Evolutionary conservation across 2,888 invertebrate species (phyloP).

Genomic region (Blastobasis lacticolella): DNA sequence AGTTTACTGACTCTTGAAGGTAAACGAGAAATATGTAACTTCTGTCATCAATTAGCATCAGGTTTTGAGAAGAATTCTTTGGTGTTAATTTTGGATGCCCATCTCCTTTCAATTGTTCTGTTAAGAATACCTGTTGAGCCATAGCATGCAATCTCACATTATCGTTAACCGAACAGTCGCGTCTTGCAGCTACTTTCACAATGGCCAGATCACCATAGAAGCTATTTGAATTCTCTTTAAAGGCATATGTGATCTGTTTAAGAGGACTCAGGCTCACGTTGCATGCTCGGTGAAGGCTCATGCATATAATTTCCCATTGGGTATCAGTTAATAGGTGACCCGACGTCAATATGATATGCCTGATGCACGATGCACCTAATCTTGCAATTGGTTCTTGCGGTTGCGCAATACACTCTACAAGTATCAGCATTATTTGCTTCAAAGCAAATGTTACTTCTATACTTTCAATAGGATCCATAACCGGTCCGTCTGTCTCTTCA

Average conservation of each 20-base stretch:
- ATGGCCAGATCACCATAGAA: conserved; percentile 95
- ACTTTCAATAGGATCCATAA: conserved; percentile 72
- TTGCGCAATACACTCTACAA: conserved; percentile 93
- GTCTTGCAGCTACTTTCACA: conserved; percentile 93
- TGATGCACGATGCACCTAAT: conserved; percentile 92
- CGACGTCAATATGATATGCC: conserved; percentile 88
- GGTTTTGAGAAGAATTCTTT: conserved; percentile 56
- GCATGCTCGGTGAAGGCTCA: conserved; percentile 87
- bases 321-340: conserved; percentile 85
- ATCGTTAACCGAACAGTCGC: conserved; percentile 89
- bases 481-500: conserved; percentile 46
- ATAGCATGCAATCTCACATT: conserved; percentile 89
- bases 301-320: conserved; percentile 91
- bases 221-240: conserved; percentile 92
- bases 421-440: conserved; percentile 87
- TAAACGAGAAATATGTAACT: conserved; percentile 92
- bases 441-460: conserved; percentile 82
- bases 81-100: conserved; percentile 43
- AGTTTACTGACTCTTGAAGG: conserved; percentile 81
- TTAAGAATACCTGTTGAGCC: conserved; percentile 90
- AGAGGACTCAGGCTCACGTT: conserved; percentile 90
- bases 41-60: conserved; percentile 82
- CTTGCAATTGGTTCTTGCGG: conserved; percentile 92
- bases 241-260: conserved; percentile 91
- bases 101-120: conserved; percentile 64